Conservation (phyloP, 2,113 vertebrate species). For the Brevimyrus niger region DNA sequence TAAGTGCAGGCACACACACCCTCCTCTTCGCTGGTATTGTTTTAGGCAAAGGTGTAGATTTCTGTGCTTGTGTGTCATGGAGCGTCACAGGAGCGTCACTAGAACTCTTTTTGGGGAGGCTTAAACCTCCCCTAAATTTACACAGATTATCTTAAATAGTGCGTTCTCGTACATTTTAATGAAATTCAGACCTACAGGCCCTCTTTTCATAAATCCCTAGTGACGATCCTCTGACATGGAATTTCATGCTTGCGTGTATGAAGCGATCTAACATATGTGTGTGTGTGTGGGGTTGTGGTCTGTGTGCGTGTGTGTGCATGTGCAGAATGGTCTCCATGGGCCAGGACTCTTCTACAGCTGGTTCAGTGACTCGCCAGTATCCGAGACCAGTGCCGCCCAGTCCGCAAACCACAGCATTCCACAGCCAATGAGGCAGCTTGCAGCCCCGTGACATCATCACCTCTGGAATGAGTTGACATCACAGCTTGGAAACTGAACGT, state of each 20-base stretch:
- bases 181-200: not conserved
- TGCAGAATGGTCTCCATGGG: not conserved
- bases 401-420: conserved; percentile 42
- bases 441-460: conserved; percentile 54
- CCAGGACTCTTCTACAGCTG: not conserved
- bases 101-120: not conserved
- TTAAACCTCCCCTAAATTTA: not conserved
- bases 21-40: not conserved
- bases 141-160: not conserved
- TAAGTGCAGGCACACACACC: not conserved
- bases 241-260: not conserved
- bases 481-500: conserved; percentile 2
- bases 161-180: not conserved
- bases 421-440: conserved; percentile 43
- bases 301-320: conserved; percentile 2
- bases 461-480: conserved; percentile 54
- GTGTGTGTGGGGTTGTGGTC: not conserved
- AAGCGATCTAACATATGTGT: not conserved
- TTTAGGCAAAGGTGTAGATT: not conserved
- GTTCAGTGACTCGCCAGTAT: not conserved
- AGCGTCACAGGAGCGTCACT: not conserved
- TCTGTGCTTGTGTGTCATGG: not conserved
- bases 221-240: not conserved
- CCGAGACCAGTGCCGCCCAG: not conserved
- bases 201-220: not conserved